These are phyloP conservation scores for Spheniscus humboldti DNA, from an alignment of 2,797 vertebrate genomes.

Conservation along the genomic window DNA sequence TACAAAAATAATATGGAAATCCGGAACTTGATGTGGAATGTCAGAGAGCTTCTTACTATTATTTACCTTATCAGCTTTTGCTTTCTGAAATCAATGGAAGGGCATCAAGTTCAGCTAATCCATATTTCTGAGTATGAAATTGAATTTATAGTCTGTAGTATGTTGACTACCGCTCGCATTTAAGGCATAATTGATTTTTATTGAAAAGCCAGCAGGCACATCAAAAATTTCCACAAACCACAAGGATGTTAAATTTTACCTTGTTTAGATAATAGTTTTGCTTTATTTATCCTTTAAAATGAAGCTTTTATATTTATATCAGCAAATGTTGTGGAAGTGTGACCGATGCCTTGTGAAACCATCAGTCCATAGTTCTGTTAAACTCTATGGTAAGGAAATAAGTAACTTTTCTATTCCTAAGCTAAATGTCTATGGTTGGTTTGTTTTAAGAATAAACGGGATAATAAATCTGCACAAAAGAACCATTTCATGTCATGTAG, in stretches of 20 bases:
- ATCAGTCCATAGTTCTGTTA: constrained; percentile 64
- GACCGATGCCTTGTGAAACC: constrained; percentile 75
- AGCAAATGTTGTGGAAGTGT: constrained; percentile 74
- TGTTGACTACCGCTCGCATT: constrained; percentile 84
- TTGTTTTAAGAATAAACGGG: constrained; percentile 70
- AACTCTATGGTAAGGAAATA: constrained; percentile 53
- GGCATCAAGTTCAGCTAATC: constrained; percentile 87
- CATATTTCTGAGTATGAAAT: constrained; percentile 88
- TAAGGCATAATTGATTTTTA: constrained; percentile 94
- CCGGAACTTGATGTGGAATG: constrained; percentile 82
- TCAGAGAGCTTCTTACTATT: constrained; percentile 83
- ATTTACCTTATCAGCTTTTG: constrained; percentile 87
- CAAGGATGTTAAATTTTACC: constrained; percentile 85
- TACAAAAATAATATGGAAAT: constrained; percentile 85
- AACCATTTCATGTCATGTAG: constrained; percentile 26
- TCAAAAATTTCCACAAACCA: constrained; percentile 87
- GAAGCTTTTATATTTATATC: constrained; percentile 82
- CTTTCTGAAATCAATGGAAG: constrained; percentile 86
- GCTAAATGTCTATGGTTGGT: constrained; percentile 59
- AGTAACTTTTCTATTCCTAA: constrained; percentile 66
- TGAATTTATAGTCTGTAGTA: constrained; percentile 85
- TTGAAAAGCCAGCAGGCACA: constrained; percentile 90
- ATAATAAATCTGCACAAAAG: constrained; percentile 64
- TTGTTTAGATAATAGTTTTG: constrained; percentile 80
- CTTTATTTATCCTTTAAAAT: constrained; percentile 84